These are phyloP conservation scores for Diaperis boleti DNA, from an alignment of 2,888 invertebrate genomes.

Conservation along the genomic window DNA sequence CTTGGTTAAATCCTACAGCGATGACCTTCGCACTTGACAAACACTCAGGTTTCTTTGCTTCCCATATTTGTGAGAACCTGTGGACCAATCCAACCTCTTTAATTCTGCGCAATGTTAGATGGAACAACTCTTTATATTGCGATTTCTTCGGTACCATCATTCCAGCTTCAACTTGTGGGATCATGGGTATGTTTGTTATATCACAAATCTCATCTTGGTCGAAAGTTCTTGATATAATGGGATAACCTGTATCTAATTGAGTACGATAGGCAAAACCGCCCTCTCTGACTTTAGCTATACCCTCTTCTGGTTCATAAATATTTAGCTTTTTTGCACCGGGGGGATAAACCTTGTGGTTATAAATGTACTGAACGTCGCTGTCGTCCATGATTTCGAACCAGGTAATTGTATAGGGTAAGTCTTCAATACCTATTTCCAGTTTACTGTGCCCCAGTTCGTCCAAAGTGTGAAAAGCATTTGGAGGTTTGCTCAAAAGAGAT, in stretches of 20 bases:
- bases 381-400: conserved; percentile 54
- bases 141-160: conserved; percentile 64
- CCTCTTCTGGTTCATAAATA: conserved; percentile 54
- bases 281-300: conserved; percentile 64
- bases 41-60: conserved; percentile 54
- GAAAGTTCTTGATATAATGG: conserved; percentile 61
- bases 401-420: conserved; percentile 67
- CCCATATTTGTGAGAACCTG: conserved; percentile 53
- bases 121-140: conserved; percentile 60
- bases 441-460: conserved; percentile 68
- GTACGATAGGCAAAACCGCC: conserved; percentile 70
- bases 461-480: conserved; percentile 68
- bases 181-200: conserved; percentile 60
- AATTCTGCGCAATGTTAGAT: conserved; percentile 43
- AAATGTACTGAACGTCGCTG: conserved; percentile 49
- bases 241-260: conserved; percentile 66
- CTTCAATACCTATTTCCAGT: conserved; percentile 68
- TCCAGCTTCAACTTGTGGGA: conserved; percentile 58
- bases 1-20: conserved; percentile 51
- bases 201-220: conserved; percentile 67
- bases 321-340: conserved; percentile 42
- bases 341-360: conserved; percentile 47
- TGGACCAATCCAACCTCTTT: conserved; percentile 46
- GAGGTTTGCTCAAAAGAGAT: conserved; percentile 69
- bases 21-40: conserved; percentile 52